These are phyloP conservation scores for Caracal caracal DNA, from an alignment of 2,113 vertebrate species.

Conservation along the genomic window DNA sequence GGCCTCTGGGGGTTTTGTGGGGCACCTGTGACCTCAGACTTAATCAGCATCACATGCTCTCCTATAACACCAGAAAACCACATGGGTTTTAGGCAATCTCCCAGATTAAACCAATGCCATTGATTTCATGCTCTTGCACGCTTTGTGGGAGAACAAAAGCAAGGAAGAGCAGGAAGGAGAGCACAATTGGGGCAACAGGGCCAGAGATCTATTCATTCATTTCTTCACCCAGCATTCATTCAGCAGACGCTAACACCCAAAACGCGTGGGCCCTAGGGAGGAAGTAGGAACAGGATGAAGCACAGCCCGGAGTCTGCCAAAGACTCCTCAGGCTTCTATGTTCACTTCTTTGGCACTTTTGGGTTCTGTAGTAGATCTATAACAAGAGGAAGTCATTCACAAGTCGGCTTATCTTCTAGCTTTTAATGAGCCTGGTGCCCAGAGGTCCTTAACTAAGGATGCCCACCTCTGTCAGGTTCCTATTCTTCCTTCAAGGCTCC, in stretches of 20 bases:
- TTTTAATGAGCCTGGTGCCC: not conserved
- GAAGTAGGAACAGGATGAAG: not conserved
- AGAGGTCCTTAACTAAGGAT: not conserved
- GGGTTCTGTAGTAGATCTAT: not conserved
- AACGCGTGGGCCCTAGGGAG: not conserved
- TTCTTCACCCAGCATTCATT: not conserved
- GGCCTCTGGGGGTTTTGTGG: not conserved
- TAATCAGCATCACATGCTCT: slow-evolving; percentile 11
- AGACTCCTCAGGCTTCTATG: not conserved
- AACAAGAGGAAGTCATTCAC: not conserved
- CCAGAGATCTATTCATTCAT: not conserved
- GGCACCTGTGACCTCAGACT: slow-evolving; percentile 34
- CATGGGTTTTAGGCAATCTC: not conserved
- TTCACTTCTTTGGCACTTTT: not conserved
- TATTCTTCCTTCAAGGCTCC: not conserved
- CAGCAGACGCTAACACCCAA: not conserved
- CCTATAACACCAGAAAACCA: slow-evolving; percentile 11
- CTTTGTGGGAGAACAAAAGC: not conserved
- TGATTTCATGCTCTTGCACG: not conserved
- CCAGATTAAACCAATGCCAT: not conserved
- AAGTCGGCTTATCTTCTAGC: not conserved
- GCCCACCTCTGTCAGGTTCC: not conserved
- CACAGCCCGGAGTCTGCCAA: not conserved
- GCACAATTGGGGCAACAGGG: not conserved
- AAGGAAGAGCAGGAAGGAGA: not conserved